These are phyloP conservation scores for Pantherophis guttatus DNA, from an alignment of 2,113 vertebrate species.

Conservation along the genomic window DNA sequence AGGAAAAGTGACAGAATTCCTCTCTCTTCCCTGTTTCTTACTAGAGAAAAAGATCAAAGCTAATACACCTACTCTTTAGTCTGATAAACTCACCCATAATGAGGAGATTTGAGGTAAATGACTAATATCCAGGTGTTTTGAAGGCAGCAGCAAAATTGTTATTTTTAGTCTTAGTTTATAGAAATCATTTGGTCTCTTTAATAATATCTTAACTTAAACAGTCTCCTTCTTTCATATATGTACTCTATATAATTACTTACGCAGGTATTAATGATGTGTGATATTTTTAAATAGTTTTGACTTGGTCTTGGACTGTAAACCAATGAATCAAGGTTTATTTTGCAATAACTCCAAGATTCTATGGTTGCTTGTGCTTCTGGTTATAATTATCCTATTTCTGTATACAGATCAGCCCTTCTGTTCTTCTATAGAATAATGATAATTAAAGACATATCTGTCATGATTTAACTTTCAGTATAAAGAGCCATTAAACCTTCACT, in stretches of 20 bases:
- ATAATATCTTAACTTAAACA: not conserved
- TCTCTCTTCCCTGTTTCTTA: slow-evolving; percentile 17
- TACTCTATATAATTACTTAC: not conserved
- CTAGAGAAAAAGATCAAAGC: not conserved
- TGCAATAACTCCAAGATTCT: not conserved
- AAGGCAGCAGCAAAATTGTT: not conserved
- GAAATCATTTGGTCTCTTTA: not conserved
- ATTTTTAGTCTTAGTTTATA: not conserved
- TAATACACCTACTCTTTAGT: not conserved
- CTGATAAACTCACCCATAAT: not conserved
- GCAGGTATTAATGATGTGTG: not conserved
- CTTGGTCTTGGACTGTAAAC: not conserved
- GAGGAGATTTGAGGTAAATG: not conserved
- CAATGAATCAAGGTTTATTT: slow-evolving; percentile 4
- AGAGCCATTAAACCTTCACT: not conserved
- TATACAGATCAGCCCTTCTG: not conserved
- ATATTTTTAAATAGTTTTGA: not conserved
- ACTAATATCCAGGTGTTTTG: not conserved
- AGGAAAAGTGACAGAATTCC: slow-evolving; percentile 23
- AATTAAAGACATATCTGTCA: slow-evolving; percentile 5
- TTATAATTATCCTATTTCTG: slow-evolving; percentile 13
- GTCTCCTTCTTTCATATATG: not conserved
- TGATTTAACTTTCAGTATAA: not conserved
- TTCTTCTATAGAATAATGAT: not conserved
- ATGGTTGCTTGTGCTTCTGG: not conserved